Percentiles rank a stretch among this genome's conserved stretches.
Evolutionary conservation across 2,888 invertebrate species (phyloP).

Genomic region (Rhogogaster chlorosoma): DNA sequence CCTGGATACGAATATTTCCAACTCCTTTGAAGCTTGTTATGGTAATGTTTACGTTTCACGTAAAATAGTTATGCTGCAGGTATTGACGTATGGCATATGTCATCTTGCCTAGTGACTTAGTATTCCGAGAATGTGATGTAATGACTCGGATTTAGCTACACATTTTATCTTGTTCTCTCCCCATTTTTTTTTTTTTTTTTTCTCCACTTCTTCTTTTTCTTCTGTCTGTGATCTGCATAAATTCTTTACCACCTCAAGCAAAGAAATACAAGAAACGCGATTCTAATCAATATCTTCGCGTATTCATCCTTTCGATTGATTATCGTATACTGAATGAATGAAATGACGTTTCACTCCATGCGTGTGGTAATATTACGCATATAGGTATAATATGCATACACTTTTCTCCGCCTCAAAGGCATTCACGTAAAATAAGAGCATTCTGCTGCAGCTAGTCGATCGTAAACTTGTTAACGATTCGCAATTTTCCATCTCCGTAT

Average conservation of each 20-base stretch:
- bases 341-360: not conserved
- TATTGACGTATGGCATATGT: conserved; percentile 3
- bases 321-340: not conserved
- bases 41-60: conserved; percentile 45
- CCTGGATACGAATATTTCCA: not conserved
- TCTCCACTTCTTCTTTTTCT: not conserved
- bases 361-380: not conserved
- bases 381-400: not conserved
- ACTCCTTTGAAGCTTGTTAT: conserved; percentile 27
- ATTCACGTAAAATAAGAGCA: not conserved
- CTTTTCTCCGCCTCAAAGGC: not conserved
- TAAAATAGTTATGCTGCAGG: conserved; percentile 11
- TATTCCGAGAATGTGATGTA: conserved; percentile 33
- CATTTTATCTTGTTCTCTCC: not conserved
- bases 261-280: not conserved
- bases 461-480: conserved; percentile 15
- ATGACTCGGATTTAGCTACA: conserved; percentile 15
- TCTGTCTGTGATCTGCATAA: not conserved
- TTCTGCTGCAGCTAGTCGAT: not conserved
- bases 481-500: not conserved
- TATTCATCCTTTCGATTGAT: not conserved
- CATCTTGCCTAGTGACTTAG: conserved; percentile 24
- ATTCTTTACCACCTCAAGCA: not conserved
- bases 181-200: not conserved
- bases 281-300: conserved; percentile 30